Conservation (phyloP, 2,888 invertebrate genomes). For the Biston stratarius region DNA sequence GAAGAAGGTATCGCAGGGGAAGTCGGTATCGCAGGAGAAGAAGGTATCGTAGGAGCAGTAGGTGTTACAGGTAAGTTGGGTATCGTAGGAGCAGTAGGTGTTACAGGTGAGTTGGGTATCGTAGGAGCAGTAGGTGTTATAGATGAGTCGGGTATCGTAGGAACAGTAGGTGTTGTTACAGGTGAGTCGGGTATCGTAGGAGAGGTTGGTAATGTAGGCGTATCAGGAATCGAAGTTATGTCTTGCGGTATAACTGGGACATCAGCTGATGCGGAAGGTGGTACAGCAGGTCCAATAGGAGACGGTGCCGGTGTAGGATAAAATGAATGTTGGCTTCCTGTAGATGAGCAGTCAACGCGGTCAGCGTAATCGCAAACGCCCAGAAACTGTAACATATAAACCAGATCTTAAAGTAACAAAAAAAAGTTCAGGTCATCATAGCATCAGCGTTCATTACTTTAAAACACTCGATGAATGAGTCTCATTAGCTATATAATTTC, state of each 20-base stretch:
- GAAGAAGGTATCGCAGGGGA: conserved; percentile 12
- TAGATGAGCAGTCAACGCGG: conserved; percentile 83
- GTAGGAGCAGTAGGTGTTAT: conserved; percentile 6
- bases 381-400: conserved; percentile 76
- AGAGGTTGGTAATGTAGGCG: conserved; percentile 1
- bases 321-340: conserved; percentile 33
- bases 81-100: conserved; percentile 28
- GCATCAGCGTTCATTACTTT: too few relatives aligned
- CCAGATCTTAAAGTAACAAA: not conserved
- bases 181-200: conserved; percentile 12
- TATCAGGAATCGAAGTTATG: conserved; percentile 8
- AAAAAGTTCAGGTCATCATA: too few relatives aligned
- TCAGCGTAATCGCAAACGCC: conserved; percentile 89
- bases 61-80: conserved; percentile 18
- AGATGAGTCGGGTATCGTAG: conserved; percentile 25
- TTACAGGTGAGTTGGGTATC: conserved; percentile 12
- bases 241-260: conserved; percentile 24
- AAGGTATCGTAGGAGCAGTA: conserved; percentile 14
- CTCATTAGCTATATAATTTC: too few relatives aligned
- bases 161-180: conserved; percentile 25
- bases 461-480: too few relatives aligned
- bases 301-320: conserved; percentile 30
- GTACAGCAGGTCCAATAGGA: conserved; percentile 29
- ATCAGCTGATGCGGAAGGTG: conserved; percentile 25
- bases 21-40: conserved; percentile 4